These are phyloP conservation scores for Lysandra bellargus DNA, from an alignment of 2,888 invertebrate species.

Conservation along the genomic window DNA sequence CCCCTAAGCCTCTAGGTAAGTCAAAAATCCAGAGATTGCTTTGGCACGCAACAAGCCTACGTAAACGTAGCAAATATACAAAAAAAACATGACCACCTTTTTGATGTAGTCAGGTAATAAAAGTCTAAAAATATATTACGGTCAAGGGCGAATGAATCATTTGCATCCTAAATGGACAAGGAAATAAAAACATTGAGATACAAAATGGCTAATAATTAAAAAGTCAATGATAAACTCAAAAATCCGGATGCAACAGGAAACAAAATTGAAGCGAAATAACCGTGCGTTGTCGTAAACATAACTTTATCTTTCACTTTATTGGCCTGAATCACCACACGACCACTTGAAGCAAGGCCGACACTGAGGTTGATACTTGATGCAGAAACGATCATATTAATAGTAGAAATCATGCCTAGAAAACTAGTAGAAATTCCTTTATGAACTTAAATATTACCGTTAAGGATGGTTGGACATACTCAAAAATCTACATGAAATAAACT, in stretches of 20 bases:
- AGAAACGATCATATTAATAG: not conserved
- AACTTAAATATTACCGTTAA: not conserved
- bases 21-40: too few species aligned
- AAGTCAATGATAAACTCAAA: not conserved
- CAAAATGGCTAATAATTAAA: not conserved
- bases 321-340: slow-evolving; percentile 9
- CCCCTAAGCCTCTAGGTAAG: too few species aligned
- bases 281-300: not conserved
- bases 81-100: too few species aligned
- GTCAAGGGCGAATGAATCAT: not conserved
- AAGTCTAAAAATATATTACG: not conserved
- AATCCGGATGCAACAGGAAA: not conserved
- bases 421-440: not conserved
- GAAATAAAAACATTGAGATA: not conserved
- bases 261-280: not conserved
- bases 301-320: slow-evolving; percentile 6
- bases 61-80: too few species aligned
- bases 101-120: too few species aligned
- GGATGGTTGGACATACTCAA: too few species aligned
- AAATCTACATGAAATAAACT: too few species aligned
- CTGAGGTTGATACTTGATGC: not conserved
- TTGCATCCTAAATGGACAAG: not conserved
- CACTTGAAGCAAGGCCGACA: slow-evolving; percentile 9
- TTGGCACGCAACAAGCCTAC: too few species aligned
- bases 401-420: not conserved